Evolutionary conservation across 2,113 vertebrate genomes (phyloP).

Genomic region (Lonchura striata): DNA sequence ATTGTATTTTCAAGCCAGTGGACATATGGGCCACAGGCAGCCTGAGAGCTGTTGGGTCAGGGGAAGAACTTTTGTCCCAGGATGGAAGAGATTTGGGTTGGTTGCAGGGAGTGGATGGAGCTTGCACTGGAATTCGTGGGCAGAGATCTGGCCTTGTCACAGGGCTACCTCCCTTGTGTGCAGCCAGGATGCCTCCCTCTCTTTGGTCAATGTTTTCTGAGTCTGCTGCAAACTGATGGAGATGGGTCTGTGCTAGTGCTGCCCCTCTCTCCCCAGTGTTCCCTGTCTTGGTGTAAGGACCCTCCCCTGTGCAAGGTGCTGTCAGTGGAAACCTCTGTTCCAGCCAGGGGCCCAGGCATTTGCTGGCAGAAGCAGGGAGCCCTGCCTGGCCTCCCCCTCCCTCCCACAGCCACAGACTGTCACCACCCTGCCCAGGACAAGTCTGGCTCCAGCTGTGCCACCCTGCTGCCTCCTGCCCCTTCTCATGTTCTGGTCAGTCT

Average conservation of each 20-base stretch:
- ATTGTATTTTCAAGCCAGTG: background rate
- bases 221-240: background rate
- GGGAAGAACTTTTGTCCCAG: background rate
- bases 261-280: background rate
- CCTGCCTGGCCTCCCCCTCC: background rate
- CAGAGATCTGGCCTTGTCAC: background rate
- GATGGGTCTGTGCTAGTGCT: background rate
- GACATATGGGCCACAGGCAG: background rate
- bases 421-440: accelerated
- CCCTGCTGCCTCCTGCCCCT: background rate
- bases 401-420: background rate
- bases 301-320: background rate
- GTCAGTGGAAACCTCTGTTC: background rate
- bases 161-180: background rate
- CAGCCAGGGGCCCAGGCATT: background rate
- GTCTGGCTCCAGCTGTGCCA: background rate
- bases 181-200: background rate
- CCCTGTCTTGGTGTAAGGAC: background rate
- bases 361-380: background rate
- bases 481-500: background rate
- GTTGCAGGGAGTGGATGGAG: background rate
- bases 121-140: accelerated
- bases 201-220: background rate
- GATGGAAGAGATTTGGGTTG: background rate
- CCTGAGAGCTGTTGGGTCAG: background rate